phyloP scores from a whole-genome alignment of 2,113 vertebrate genomes.

The Turnix velox region DNA sequence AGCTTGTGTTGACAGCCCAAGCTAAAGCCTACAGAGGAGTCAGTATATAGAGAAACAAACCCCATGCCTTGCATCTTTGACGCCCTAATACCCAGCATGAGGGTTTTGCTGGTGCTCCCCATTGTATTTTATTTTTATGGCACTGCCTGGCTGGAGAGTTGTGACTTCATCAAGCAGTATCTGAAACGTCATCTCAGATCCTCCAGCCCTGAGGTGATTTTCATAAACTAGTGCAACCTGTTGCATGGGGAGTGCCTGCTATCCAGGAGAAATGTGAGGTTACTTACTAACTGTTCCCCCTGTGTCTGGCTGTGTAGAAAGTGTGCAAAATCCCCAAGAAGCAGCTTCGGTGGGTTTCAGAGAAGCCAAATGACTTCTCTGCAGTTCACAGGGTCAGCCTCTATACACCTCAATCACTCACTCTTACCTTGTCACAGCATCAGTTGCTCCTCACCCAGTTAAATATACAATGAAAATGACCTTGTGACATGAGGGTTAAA shows the following conservation, averaged over 20 bases:
- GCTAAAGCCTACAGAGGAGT: not conserved
- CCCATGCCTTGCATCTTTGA: not conserved
- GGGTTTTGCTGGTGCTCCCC: not conserved
- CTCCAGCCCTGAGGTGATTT: not conserved
- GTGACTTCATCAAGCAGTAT: not conserved
- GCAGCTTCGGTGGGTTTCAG: not conserved
- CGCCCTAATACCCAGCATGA: not conserved
- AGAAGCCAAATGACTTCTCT: not conserved
- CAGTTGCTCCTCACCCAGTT: not conserved
- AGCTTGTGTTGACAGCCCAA: not conserved
- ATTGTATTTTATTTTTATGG: not conserved
- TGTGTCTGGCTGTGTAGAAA: not conserved
- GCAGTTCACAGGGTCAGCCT: fast-evolving
- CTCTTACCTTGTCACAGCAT: not conserved
- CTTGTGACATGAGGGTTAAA: not conserved
- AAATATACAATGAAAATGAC: not conserved
- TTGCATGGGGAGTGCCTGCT: constrained; percentile 14
- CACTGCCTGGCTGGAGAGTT: not conserved
- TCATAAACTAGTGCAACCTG: constrained; percentile 20
- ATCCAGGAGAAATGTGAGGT: not conserved
- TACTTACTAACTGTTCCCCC: not conserved
- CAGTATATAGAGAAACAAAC: not conserved
- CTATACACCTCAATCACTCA: fast-evolving
- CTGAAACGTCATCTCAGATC: not conserved
- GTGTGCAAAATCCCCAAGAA: not conserved